These are phyloP conservation scores for Flexamia atlantica DNA, from an alignment of 2,888 invertebrate species.

Conservation along the genomic window DNA sequence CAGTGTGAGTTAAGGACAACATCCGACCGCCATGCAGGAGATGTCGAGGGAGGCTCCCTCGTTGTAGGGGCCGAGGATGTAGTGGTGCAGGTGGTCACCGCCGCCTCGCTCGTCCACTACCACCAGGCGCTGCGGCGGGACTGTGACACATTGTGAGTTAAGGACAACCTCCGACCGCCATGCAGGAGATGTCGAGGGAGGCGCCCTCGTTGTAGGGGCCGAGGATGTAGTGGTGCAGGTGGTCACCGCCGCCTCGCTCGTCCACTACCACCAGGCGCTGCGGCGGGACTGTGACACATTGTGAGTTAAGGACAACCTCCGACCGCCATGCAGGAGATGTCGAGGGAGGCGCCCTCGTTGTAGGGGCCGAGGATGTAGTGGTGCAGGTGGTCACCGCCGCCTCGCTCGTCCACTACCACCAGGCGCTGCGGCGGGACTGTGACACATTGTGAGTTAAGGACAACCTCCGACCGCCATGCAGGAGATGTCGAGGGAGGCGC, in stretches of 20 bases:
- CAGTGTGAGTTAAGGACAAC: too few species aligned
- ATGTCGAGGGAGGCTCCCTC: slow-evolving; percentile 73
- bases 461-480: too few species aligned
- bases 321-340: slow-evolving; percentile 73
- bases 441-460: slow-evolving; percentile 67
- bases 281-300: slow-evolving; percentile 71
- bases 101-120: slow-evolving; percentile 72
- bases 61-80: slow-evolving; percentile 72
- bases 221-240: slow-evolving; percentile 66
- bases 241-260: slow-evolving; percentile 70
- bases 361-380: slow-evolving; percentile 70
- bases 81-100: slow-evolving; percentile 67
- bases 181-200: slow-evolving; percentile 72
- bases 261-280: slow-evolving; percentile 72
- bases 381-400: slow-evolving; percentile 68
- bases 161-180: slow-evolving; percentile 73
- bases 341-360: slow-evolving; percentile 73
- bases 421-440: slow-evolving; percentile 72
- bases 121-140: slow-evolving; percentile 64
- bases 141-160: too few species aligned
- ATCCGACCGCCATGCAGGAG: slow-evolving; percentile 73
- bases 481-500: slow-evolving; percentile 72
- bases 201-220: slow-evolving; percentile 74
- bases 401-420: slow-evolving; percentile 72
- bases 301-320: slow-evolving; percentile 63